Percentiles rank a stretch among this genome's conserved stretches.
Evolutionary conservation across 2,888 invertebrate species (phyloP).

Genomic region (Anthoptus insignis): DNA sequence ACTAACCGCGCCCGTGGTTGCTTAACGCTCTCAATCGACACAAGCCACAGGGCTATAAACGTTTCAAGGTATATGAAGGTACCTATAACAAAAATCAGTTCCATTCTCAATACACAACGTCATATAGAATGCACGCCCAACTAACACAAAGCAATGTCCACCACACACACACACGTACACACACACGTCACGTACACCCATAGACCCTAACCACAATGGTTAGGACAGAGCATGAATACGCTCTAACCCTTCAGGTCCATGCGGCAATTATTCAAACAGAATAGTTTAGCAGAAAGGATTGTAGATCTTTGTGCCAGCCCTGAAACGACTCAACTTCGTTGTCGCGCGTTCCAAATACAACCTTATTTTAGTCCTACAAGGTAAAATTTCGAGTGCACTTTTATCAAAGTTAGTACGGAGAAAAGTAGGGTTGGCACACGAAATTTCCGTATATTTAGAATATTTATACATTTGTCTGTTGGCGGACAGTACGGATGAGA

Average conservation of each 20-base stretch:
- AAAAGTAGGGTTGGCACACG: constrained; percentile 47
- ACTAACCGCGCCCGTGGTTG: too few relatives aligned
- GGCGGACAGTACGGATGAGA: constrained; percentile 76
- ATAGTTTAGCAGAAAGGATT: constrained; percentile 87
- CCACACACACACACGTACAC: constrained; percentile 48
- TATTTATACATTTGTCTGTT: constrained; percentile 83
- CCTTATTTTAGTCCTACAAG: constrained; percentile 26
- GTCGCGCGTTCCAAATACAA: constrained; percentile 42
- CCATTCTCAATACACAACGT: neutral
- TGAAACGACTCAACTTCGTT: constrained; percentile 3
- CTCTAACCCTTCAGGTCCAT: constrained; percentile 85
- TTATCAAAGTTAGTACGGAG: constrained; percentile 33
- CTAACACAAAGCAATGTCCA: constrained; percentile 29
- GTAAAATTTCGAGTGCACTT: constrained; percentile 45
- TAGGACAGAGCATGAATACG: constrained; percentile 81
- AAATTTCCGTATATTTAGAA: constrained; percentile 83
- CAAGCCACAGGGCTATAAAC: too few relatives aligned
- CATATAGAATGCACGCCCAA: constrained; percentile 23
- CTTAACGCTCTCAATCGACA: too few relatives aligned
- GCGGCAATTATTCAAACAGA: constrained; percentile 88
- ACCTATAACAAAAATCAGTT: too few relatives aligned
- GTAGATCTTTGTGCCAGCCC: constrained; percentile 60
- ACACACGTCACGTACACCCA: constrained; percentile 30
- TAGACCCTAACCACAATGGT: constrained; percentile 73
- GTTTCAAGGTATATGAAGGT: too few relatives aligned